Evolutionary conservation across 2,797 vertebrate species (phyloP), one percentile per base, ranked within the genome.

Genomic region (Kryptolebias ocellatus): DNA sequence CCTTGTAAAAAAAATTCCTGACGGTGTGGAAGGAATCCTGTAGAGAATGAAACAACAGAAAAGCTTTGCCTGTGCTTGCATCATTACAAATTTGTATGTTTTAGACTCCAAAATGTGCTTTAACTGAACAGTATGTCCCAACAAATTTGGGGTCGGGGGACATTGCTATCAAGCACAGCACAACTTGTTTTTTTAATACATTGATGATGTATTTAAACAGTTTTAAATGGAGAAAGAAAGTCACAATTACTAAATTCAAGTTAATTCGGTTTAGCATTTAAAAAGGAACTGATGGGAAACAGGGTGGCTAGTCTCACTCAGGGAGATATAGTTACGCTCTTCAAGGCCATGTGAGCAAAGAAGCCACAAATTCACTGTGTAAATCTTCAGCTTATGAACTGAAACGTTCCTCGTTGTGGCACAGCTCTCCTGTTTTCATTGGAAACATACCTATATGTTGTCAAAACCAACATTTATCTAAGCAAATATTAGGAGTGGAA

Each of bases 101-200:
- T 60, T 15, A 49, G 28, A 29, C 28, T 44, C 42, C 18, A 18
- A 56, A 5, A 39, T 34, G 4, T 20, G 54, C 9, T 11, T 37
- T 20, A 18, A 56, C n/a, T 56, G 18, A 39, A 39, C 18, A 6
- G 12, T 10, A 18, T 16, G 7, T 8, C 54, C 18, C 27, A 68
- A 59, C 45, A 46, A 68, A 53, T 68, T 68, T 5, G 42, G 29
- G 45, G 39, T 6, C 7, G 39, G 18, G 34, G 29, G n/a, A 7
- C 37, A 60, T 53, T 34, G 15, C 53, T 60, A 17, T 54, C 20
- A 68, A 52, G 31, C 56, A 53, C 39, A 53, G 45, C 31, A 56
- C 11, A 20, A 18, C 39, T 15, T 57, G n/a, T 28, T 53, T 10
- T 53, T 45, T 14, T n/a, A n/a, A 8, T 20, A 3, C 14, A 14